Base-by-base conservation (phyloP, 2,888 invertebrate genomes). In the Ptilodon capucinus region DNA sequence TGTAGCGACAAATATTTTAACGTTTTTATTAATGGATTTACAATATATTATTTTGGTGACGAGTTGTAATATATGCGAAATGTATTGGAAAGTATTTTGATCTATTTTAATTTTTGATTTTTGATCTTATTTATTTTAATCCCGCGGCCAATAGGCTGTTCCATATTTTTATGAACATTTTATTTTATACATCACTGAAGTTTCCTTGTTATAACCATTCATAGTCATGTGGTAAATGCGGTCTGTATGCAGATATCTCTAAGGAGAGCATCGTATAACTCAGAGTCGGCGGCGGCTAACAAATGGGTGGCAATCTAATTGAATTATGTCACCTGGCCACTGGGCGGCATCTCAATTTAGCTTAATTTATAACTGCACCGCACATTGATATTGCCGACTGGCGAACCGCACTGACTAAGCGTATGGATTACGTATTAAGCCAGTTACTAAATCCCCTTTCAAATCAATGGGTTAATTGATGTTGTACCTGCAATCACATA, bases 311-410 rank as follows among this genome's bases (percentile, higher is more conserved):
- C 11, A 25, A 25, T 40, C 40, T 40, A 40, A 40, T 40, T 40
- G 40, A 40, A 40, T 40, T 40, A 40, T 40, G 40, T 43, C 48
- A 48, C 48, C 44, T 48, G 48, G 32, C 23, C 44, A 11, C 21
- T 40, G 48, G 48, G 8, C 43, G 21, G 23, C 40, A 44, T 44
- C 48, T 44, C 48, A 40, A 42, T 48, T 48, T 36, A 25, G 30
- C 13, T 25, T 48, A 48, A 48, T 48, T 48, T 48, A 48, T 40
- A 43, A 40, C 48, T 2, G 6, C 19, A 36, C 41, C 41, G 42
- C 25, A 40, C 25, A 40, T 25, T 40, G 25, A 16, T 40, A 25
- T 25, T 40, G 16, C 38, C 13, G 38, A 38, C 38, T 19, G 40
- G 23, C 19, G 13, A 40, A 25, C 39, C 25, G 16, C 21, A 13